Base-by-base conservation (phyloP, 53 echinoderm and acorn worm species). In the Antedon mediterranea region DNA sequence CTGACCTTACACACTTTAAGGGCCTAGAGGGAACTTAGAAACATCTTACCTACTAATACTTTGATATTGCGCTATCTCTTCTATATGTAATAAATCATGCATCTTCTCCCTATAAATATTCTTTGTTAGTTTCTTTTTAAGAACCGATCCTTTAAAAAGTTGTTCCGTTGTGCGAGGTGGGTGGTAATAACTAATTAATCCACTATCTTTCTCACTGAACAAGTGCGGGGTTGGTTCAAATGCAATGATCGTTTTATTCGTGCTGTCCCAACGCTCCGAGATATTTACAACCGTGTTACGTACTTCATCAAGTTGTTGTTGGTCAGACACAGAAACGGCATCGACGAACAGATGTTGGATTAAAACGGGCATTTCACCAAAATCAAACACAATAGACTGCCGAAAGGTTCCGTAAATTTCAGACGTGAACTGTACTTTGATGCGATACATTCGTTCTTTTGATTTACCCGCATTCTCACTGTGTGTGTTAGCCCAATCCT, bases 401-500 rank as follows among this genome's bases (percentile, higher is more conserved):
- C 92, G 98, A 86, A 98, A 98, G 28, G 98, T 98, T 76, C 98
- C 98, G 71, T 93, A 98, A 80, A 98, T 98, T 88, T 98, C 90
- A 28, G 98, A 98, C 77, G 98, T 98, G 70, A 93, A 98, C 44
- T 89, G 88, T 28, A 98, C 82, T 82, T 98, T 98, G 81, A 98
- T 78, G 28, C 98, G 88, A 83, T 98, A 98, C 79, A 91, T 77
- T 72, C 88, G 88, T 80, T 98, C 98, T 72, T 89, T 92, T 74
- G 87, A 79, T 76, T 88, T 86, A 74, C 81, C 77, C 43, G 75
- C 81, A 85, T 28, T n/a, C 20, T 87, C 71, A 79, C 82, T 84
- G 78, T 88, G 79, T 34, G 82, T 88, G 80, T 81, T 85, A 72
- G 82, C 84, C 98, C 98, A 98, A 74, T 98, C 98, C 79, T 98